Evolutionary conservation across 1,140 invertebrate genomes (phyloP).

Genomic region (Zaprionus inermis): DNA sequence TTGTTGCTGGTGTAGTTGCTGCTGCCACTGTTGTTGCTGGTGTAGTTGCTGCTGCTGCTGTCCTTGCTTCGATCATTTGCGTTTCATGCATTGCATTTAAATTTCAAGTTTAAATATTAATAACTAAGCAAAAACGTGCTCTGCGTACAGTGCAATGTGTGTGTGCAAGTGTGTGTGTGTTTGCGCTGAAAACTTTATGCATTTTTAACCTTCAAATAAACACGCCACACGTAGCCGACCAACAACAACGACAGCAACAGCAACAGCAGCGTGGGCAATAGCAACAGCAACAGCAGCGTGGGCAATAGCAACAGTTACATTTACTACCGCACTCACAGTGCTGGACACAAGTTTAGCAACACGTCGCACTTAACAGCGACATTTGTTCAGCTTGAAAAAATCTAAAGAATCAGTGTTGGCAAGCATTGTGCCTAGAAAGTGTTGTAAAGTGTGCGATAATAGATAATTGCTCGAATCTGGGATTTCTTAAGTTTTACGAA

Average conservation of each 20-base stretch:
- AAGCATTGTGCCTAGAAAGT: too few species aligned
- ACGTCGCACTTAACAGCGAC: not conserved
- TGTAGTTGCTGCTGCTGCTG: slow-evolving; percentile 4
- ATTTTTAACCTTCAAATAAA: slow-evolving; percentile 73
- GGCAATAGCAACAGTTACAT: slow-evolving; percentile 22
- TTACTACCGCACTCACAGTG: slow-evolving; percentile 20
- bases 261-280: not conserved
- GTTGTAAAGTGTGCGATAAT: too few species aligned
- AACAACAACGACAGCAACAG: slow-evolving; percentile 36
- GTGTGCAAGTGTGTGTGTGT: slow-evolving; percentile 24
- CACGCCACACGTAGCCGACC: slow-evolving; percentile 25
- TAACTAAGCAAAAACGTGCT: slow-evolving; percentile 61
- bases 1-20: not conserved
- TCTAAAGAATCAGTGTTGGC: too few species aligned
- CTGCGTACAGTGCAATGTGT: not conserved
- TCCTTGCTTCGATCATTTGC: slow-evolving; percentile 48
- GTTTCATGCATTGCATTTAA: slow-evolving; percentile 72
- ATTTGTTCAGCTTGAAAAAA: not conserved
- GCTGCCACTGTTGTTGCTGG: slow-evolving; percentile 1
- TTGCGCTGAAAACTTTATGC: slow-evolving; percentile 61
- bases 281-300: not conserved
- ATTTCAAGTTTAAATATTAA: slow-evolving; percentile 76
- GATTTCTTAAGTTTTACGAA: too few species aligned
- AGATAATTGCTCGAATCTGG: too few species aligned
- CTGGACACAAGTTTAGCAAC: slow-evolving; percentile 29